phyloP scores from a whole-genome alignment of 2,888 invertebrate genomes.

The Parnassius orleans region DNA sequence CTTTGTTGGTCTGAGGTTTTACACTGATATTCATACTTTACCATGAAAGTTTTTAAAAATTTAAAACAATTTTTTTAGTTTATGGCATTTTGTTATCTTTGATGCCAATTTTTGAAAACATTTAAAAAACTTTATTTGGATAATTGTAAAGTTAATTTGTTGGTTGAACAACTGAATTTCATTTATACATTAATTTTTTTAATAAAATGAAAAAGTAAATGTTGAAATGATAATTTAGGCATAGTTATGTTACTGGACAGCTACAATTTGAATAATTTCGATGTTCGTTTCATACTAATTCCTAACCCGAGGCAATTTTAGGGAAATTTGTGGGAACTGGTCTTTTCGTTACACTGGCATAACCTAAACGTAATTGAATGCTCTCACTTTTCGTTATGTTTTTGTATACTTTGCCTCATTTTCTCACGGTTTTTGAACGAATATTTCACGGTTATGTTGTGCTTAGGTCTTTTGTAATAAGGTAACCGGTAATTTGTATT shows the following conservation, averaged over 20 bases:
- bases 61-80: no score
- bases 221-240: neutral
- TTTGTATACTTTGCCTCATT: slow-evolving; percentile 45
- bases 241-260: neutral
- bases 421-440: slow-evolving; percentile 47
- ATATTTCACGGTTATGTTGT: slow-evolving; percentile 5
- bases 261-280: slow-evolving; percentile 18
- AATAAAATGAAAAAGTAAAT: neutral
- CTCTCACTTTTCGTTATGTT: slow-evolving; percentile 54
- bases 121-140: no score
- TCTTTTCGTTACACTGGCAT: slow-evolving; percentile 31
- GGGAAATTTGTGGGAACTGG: slow-evolving; percentile 40
- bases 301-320: slow-evolving; percentile 30
- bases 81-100: no score
- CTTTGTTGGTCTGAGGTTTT: no score
- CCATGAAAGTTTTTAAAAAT: no score
- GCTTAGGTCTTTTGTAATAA: slow-evolving; percentile 4
- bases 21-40: no score
- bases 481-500: slow-evolving; percentile 5
- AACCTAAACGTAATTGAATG: slow-evolving; percentile 50
- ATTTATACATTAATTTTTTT: neutral
- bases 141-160: no score
- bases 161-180: neutral
- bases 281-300: slow-evolving; percentile 16
- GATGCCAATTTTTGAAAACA: no score